Base-by-base conservation (phyloP, 2,113 vertebrate species). In the Neodon shergylaensis region DNA sequence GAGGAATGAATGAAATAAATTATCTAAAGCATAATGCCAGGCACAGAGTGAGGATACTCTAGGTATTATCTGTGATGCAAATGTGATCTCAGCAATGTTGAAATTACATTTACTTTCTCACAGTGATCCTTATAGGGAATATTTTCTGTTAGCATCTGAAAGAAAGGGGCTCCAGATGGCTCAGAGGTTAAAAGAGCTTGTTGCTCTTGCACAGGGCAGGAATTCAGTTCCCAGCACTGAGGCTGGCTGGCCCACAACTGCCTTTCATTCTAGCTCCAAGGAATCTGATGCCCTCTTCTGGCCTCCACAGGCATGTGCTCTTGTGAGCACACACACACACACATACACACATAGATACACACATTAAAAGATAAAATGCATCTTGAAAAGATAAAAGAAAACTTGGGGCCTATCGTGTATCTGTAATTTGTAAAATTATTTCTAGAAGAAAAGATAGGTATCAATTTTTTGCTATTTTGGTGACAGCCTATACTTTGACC, bases 361-460 rank as follows among this genome's bases (percentile, higher is more conserved):
- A 39, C 36, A 72, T 39, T 73, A 73, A 73, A 73, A 42, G 39
- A 72, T 24, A 73, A 73, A 72, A 39, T 72, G 17, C 19, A 39
- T 39, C 8, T 72, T 72, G 36, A n/a, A 72, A n/a, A 72, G 19
- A 33, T 39, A n/a, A 31, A 78, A 78, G 42, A 31, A 78, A 19
- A 28, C 26, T 33, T 33, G 77, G 49, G 49, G 16, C 63, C 42
- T 54, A 12, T 31, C 66, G 24, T n/a, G 7, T 21, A 87, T 68
- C 52, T 78, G 5, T 76, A 93, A 89, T 91, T 54, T 61, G 65
- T 88, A 74, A 10, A 73, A 10, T 81, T 79, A 88, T 91, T 94
- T 84, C n/a, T 85, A 94, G 81, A 90, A 94, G 74, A n/a, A 91
- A 92, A 91, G 52, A 61, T 78, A 44, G 7, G 4, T 47, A 79